Evolutionary conservation across 2,113 vertebrate genomes (phyloP).

Genomic region (Megaleporinus macrocephalus): DNA sequence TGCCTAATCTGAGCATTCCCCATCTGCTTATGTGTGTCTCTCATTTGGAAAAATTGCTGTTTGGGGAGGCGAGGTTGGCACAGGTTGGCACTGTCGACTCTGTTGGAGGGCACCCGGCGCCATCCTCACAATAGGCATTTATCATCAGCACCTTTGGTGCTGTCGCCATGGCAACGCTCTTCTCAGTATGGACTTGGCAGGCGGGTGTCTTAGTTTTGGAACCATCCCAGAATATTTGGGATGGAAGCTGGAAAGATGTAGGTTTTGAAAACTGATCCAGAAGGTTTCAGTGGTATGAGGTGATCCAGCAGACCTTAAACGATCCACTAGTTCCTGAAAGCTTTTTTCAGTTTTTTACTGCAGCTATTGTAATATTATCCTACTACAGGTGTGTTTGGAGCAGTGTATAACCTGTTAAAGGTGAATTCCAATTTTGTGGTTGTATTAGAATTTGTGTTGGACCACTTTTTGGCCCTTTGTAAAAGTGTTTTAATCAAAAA

Average conservation of each 20-base stretch:
- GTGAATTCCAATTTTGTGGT: neutral
- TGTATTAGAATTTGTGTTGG: neutral
- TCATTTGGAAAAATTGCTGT: constrained; percentile 18
- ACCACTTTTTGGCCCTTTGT: neutral
- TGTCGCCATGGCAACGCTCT: constrained; percentile 38
- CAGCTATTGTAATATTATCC: neutral
- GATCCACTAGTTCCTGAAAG: neutral
- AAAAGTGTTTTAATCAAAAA: too few relatives aligned
- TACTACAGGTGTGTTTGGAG: too few relatives aligned
- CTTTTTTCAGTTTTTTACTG: neutral
- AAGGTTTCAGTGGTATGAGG: neutral
- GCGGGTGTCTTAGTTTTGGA: constrained; percentile 39
- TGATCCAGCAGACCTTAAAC: neutral
- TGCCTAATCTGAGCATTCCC: neutral
- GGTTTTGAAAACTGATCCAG: neutral
- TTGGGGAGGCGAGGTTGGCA: constrained; percentile 35
- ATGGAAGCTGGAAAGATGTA: constrained; percentile 9
- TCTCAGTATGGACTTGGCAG: constrained; percentile 15
- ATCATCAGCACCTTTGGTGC: constrained; percentile 46
- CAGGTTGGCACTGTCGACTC: constrained; percentile 31
- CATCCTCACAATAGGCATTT: constrained; percentile 30
- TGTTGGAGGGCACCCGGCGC: constrained; percentile 19
- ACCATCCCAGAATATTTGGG: constrained; percentile 8
- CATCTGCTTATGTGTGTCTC: neutral
- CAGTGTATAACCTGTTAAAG: neutral